These are phyloP conservation scores for Cryptus viduatorius DNA, from an alignment of 2,888 invertebrate genomes.

Conservation along the genomic window DNA sequence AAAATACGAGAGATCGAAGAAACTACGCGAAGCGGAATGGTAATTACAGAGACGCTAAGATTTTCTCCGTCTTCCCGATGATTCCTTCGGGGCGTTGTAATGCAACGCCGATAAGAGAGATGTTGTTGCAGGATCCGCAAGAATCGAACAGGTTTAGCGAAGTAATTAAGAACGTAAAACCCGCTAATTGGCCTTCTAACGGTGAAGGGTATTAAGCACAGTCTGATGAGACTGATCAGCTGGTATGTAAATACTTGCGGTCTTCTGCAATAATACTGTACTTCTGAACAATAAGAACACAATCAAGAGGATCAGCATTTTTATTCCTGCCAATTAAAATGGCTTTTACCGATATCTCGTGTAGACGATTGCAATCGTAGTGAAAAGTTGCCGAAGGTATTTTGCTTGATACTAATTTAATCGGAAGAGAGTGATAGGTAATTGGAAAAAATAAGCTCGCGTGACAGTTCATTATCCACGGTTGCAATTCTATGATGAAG, in stretches of 20 bases:
- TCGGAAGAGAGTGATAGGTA: not conserved
- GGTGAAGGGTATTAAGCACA: slow-evolving; percentile 13
- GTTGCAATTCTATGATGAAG: slow-evolving; percentile 18
- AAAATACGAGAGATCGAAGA: slow-evolving; percentile 24
- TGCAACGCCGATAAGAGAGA: slow-evolving; percentile 47
- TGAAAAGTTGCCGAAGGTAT: not conserved
- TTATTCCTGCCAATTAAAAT: not conserved
- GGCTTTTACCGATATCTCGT: not conserved
- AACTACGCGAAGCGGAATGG: slow-evolving; percentile 10
- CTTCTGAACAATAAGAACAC: slow-evolving; percentile 21
- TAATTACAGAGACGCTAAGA: slow-evolving; percentile 39
- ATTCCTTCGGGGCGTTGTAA: slow-evolving; percentile 9
- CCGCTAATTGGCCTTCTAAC: slow-evolving; percentile 54
- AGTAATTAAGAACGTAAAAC: slow-evolving; percentile 54
- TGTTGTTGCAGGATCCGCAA: slow-evolving; percentile 44
- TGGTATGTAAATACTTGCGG: slow-evolving; percentile 2
- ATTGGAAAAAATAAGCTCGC: slow-evolving; percentile 1
- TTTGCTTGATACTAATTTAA: not conserved
- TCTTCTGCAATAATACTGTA: not conserved
- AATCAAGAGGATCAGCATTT: not conserved
- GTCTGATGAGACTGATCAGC: not conserved
- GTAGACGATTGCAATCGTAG: not conserved
- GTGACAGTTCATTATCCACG: slow-evolving; percentile 63
- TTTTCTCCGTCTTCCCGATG: not conserved
- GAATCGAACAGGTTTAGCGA: slow-evolving; percentile 56